These are phyloP conservation scores for Acrobasis consociella DNA, from an alignment of 2,888 invertebrate species.

Conservation along the genomic window DNA sequence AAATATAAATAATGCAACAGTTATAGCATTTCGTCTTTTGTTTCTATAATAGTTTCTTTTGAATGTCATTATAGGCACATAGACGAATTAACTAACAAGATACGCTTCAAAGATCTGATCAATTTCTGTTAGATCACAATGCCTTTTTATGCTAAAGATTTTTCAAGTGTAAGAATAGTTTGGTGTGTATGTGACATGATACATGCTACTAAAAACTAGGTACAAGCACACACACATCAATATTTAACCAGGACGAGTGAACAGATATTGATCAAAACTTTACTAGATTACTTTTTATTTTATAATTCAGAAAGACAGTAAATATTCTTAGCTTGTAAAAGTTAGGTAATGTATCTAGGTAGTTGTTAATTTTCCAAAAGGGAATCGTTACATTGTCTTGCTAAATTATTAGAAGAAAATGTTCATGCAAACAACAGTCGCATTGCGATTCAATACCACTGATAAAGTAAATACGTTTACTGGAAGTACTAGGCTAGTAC, in stretches of 20 bases:
- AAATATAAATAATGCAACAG: constrained; percentile 11
- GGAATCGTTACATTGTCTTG: constrained; percentile 9
- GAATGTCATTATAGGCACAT: constrained; percentile 1
- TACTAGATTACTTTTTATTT: background rate
- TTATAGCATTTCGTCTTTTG: constrained; percentile 1
- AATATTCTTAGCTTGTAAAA: background rate
- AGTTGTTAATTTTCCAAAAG: constrained; percentile 1
- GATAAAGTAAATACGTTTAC: background rate
- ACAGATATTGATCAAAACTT: constrained; percentile 18
- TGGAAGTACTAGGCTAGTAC: background rate
- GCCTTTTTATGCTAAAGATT: too few relatives aligned
- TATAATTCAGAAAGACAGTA: constrained; percentile 15
- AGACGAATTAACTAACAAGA: background rate
- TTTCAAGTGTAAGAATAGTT: background rate
- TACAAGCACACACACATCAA: background rate
- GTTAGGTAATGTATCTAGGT: background rate
- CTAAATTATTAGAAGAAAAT: constrained; percentile 15
- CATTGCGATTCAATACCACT: constrained; percentile 14
- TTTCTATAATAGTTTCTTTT: background rate
- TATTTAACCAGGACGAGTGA: background rate
- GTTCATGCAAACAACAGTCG: constrained; percentile 17
- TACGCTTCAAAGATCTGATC: constrained; percentile 13
- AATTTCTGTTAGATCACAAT: constrained; percentile 2
- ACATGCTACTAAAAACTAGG: constrained; percentile 1
- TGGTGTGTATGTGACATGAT: constrained; percentile 9